These are phyloP conservation scores for Brotogeris chrysoptera DNA, from an alignment of 2,797 vertebrate genomes.

Conservation along the genomic window DNA sequence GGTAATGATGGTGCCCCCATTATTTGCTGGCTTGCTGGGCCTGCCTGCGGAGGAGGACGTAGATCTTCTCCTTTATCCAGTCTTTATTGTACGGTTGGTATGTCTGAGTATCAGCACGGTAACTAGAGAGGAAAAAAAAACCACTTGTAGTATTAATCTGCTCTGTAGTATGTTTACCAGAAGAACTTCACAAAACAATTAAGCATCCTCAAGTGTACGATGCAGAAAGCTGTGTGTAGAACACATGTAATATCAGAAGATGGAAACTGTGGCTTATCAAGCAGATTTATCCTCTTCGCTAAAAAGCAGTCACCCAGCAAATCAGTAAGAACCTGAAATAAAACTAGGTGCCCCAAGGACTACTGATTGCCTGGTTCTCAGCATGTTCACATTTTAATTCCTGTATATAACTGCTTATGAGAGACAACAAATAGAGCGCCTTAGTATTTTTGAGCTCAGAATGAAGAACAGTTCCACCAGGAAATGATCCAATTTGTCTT, in stretches of 20 bases:
- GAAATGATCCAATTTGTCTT: neutral
- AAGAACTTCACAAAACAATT: neutral
- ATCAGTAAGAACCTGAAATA: neutral
- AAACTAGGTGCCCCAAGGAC: neutral
- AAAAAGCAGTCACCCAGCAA: neutral
- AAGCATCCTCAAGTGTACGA: neutral
- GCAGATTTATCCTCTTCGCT: neutral
- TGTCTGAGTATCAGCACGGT: conserved; percentile 95
- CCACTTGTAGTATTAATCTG: neutral
- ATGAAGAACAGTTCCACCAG: neutral
- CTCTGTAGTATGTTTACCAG: neutral
- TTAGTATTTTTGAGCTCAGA: neutral
- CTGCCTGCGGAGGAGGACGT: conserved; percentile 92
- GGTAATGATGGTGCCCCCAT: neutral
- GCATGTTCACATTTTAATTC: neutral
- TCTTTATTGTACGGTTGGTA: conserved; percentile 99
- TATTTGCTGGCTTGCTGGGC: conserved; percentile 94
- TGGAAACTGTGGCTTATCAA: neutral
- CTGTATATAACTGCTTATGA: neutral
- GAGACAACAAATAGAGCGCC: neutral
- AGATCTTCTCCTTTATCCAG: conserved; percentile 99
- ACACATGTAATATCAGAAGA: neutral
- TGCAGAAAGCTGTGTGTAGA: neutral
- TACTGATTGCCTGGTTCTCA: neutral
- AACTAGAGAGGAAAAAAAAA: conserved; percentile 73